phyloP scores from a whole-genome alignment of 1,140 invertebrate genomes.

The Danaus melanippus region DNA sequence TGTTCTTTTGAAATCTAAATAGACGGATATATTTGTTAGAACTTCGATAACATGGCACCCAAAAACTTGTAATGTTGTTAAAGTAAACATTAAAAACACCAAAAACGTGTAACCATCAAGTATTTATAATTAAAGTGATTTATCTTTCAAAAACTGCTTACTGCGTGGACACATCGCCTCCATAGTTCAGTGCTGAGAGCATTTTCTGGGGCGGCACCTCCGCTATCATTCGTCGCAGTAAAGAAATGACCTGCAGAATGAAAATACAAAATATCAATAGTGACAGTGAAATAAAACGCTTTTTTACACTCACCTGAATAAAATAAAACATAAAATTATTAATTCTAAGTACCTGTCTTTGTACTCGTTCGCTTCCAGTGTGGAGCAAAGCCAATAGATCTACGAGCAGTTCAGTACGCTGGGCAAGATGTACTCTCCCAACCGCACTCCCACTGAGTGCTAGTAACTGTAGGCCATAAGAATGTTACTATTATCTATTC shows the following conservation, averaged over 20 bases:
- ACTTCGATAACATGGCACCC: too few relatives aligned
- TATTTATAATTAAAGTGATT: background rate
- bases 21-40: too few relatives aligned
- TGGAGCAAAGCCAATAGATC: slow-evolving; percentile 92
- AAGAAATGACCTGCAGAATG: slow-evolving; percentile 55
- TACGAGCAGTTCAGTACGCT: slow-evolving; percentile 86
- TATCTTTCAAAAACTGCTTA: slow-evolving; percentile 17
- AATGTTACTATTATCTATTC: slow-evolving; percentile 1
- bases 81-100: slow-evolving; percentile 8
- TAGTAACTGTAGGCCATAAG: slow-evolving; percentile 66
- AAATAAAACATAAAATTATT: too few relatives aligned
- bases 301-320: too few relatives aligned
- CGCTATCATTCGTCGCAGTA: slow-evolving; percentile 58
- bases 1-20: too few relatives aligned
- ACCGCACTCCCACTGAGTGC: slow-evolving; percentile 95
- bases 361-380: slow-evolving; percentile 94
- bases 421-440: slow-evolving; percentile 90
- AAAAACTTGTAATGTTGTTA: too few relatives aligned
- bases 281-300: background rate
- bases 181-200: slow-evolving; percentile 44
- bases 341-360: slow-evolving; percentile 84
- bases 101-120: background rate
- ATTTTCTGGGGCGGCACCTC: slow-evolving; percentile 63
- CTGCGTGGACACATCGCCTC: slow-evolving; percentile 35
- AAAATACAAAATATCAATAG: background rate